phyloP scores from a whole-genome alignment of 2,888 invertebrate species.

The Trileptium ribeirensis region DNA sequence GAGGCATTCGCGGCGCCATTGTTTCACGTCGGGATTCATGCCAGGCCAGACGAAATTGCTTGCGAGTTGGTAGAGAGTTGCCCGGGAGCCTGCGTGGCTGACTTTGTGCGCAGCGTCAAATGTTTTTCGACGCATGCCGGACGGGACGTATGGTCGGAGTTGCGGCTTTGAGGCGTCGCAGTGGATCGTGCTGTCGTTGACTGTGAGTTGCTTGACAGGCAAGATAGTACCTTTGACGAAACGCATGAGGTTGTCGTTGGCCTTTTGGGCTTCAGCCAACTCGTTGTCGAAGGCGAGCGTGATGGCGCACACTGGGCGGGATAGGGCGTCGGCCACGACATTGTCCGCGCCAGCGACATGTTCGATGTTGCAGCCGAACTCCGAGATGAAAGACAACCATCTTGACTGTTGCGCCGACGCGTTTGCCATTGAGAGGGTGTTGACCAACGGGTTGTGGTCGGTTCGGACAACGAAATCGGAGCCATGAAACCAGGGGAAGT shows the following conservation, averaged over 20 bases:
- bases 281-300: too few species aligned
- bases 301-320: too few species aligned
- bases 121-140: neutral
- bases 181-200: neutral
- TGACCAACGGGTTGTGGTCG: neutral
- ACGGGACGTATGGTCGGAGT: neutral
- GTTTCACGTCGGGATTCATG: neutral
- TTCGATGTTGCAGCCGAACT: too few species aligned
- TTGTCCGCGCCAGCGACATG: too few species aligned
- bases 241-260: neutral
- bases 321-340: too few species aligned
- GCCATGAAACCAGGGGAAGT: slow-evolving; percentile 5
- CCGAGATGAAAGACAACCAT: neutral
- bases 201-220: neutral
- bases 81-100: neutral
- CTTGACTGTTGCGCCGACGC: slow-evolving; percentile 3
- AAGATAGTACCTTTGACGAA: too few species aligned
- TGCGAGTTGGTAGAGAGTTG: neutral
- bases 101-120: neutral
- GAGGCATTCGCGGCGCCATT: neutral
- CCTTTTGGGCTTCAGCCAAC: too few species aligned
- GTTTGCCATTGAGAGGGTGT: neutral
- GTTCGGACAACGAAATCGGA: neutral
- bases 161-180: neutral
- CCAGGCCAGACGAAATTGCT: neutral